Base-by-base conservation (phyloP, 2,888 invertebrate genomes). In the Bombyx huttoni region DNA sequence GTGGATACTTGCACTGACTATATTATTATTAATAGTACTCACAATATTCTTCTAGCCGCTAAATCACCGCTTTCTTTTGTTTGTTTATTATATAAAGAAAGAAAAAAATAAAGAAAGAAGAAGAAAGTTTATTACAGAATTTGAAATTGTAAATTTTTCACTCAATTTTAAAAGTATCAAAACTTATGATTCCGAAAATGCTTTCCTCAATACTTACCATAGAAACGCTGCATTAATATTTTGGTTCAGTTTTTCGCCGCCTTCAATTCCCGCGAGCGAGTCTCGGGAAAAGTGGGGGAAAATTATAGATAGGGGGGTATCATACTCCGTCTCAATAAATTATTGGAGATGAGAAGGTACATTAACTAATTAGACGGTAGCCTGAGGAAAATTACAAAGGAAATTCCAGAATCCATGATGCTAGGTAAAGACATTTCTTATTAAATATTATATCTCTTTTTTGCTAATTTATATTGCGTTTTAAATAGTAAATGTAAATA, bases 261-360 rank as follows among this genome's bases (percentile, higher is more conserved):
- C 80, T 64, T 62, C 78, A 80, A 87, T 86, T 84, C 87, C 87
- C 87, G 63, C 51, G 73, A 73, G 81, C 60, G 64, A 59, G 61
- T 64, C 61, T 58, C 58, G 64, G 65, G 67, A 59, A 58, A 59
- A 63, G 64, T 61, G 63, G 68, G 70, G 70, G 70, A 70, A 60
- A 54, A 60, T 64, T 67, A 61, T 58, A 58, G 59, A 63, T 68
- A 61, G 62, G 62, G 70, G 62, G 68, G 72, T 65, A 61, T 68
- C 65, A 73, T 75, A 75, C 84, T 88, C 83, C 71, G 84, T 88
- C 88, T 87, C 86, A 87, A 87, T 88, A 85, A 86, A 86, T 88
- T 87, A 87, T 75, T 71, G 73, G 72, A 82, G 86, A 87, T 85
- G 85, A 85, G 82, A 75, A 73, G 64, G 73, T 78, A 77, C 85